Evolutionary conservation across 1,140 invertebrate genomes (phyloP).

Genomic region (Drosophila nikananu): DNA sequence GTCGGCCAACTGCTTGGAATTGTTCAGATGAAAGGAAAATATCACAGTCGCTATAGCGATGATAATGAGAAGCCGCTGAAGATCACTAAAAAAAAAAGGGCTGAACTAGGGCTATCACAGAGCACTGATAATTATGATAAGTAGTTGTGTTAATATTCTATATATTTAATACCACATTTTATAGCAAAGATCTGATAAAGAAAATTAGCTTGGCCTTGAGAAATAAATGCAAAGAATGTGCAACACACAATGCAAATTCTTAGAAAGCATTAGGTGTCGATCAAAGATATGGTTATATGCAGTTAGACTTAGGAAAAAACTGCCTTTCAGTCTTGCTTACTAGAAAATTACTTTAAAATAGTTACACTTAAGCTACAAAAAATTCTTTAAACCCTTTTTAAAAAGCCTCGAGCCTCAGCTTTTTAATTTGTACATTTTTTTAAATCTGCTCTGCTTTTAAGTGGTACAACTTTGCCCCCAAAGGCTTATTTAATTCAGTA

Average conservation of each 20-base stretch:
- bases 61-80: constrained; percentile 50
- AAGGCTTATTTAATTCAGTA: constrained; percentile 32
- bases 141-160: neutral
- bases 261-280: constrained; percentile 15
- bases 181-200: neutral
- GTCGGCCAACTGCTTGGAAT: constrained; percentile 52
- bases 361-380: neutral
- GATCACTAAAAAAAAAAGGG: constrained; percentile 5
- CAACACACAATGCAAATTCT: constrained; percentile 22
- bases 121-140: constrained; percentile 9
- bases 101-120: neutral
- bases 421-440: neutral
- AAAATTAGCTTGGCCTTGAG: constrained; percentile 6
- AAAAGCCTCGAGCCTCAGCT: neutral
- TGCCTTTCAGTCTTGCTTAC: too few species aligned
- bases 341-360: neutral
- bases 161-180: neutral
- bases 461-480: neutral
- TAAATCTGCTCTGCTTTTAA: neutral
- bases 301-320: constrained; percentile 2
- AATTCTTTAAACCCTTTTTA: neutral
- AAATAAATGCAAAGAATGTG: constrained; percentile 3
- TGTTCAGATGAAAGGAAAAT: constrained; percentile 54
- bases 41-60: constrained; percentile 34
- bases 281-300: constrained; percentile 13